A percentile compares a stretch with the other conserved stretches of the same genome.
These are phyloP conservation scores for Gasterosteus aculeatus DNA, from an alignment of 2,113 vertebrate genomes.

Conservation along the genomic window DNA sequence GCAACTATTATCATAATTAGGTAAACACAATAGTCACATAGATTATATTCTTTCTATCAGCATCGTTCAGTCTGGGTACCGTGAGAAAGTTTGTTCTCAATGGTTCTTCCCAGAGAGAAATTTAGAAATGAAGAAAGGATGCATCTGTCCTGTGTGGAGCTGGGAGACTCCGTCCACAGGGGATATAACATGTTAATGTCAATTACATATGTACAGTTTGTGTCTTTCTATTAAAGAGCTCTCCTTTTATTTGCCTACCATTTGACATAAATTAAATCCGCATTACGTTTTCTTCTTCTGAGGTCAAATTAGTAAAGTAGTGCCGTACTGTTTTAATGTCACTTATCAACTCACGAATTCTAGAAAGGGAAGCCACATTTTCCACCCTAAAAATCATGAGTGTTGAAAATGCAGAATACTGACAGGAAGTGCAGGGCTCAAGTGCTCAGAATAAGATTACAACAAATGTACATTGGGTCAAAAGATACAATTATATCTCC, in stretches of 20 bases:
- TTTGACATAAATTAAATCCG: background rate
- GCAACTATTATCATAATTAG: background rate
- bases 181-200: background rate
- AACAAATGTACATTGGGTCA: background rate
- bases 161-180: background rate
- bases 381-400: background rate
- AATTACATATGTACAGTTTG: background rate
- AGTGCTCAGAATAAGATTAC: background rate
- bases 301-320: background rate
- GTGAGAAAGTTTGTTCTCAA: slow-evolving; percentile 45
- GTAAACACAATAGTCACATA: slow-evolving; percentile 49
- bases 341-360: background rate
- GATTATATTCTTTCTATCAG: slow-evolving; percentile 45
- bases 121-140: background rate
- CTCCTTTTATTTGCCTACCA: background rate
- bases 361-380: background rate
- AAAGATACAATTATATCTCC: slow-evolving; percentile 29
- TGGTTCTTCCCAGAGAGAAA: slow-evolving; percentile 21
- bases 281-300: background rate
- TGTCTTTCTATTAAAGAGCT: background rate
- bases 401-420: background rate
- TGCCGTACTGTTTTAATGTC: background rate
- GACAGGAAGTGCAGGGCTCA: background rate
- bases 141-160: background rate
- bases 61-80: slow-evolving; percentile 21